Evolutionary conservation across 2,888 invertebrate genomes (phyloP).

Genomic region (Sphinx pinastri): DNA sequence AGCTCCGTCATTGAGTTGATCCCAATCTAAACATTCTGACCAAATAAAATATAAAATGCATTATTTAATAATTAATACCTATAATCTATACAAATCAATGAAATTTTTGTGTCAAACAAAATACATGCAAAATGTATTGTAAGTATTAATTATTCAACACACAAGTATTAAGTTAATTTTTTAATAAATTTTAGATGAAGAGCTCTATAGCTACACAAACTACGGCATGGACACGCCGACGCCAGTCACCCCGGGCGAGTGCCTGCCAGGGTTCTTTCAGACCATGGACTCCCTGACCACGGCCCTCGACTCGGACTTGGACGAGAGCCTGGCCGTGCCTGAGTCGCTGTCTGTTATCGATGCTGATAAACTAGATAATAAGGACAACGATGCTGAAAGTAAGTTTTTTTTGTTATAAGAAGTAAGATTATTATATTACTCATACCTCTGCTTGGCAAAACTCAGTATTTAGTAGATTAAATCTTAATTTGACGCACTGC

Average conservation of each 20-base stretch:
- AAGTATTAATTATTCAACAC: no score
- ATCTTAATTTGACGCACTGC: neutral
- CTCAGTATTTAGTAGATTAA: neutral
- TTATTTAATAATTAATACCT: no score
- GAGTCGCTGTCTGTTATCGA: slow-evolving; percentile 89
- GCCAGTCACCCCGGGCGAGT: slow-evolving; percentile 66
- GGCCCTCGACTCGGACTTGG: slow-evolving; percentile 88
- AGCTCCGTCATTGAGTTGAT: no score
- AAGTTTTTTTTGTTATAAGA: slow-evolving; percentile 30
- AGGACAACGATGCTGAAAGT: slow-evolving; percentile 59
- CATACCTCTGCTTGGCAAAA: neutral
- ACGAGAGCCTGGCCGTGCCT: slow-evolving; percentile 90
- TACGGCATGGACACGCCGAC: slow-evolving; percentile 78
- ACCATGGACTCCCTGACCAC: slow-evolving; percentile 81
- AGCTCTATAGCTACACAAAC: slow-evolving; percentile 77
- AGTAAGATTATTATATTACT: no score
- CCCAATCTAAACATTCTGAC: no score
- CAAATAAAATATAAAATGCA: no score
- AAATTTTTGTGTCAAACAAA: no score
- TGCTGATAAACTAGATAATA: slow-evolving; percentile 67
- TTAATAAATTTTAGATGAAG: slow-evolving; percentile 63
- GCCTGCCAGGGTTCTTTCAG: slow-evolving; percentile 76
- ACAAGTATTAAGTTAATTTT: neutral
- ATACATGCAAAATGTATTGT: no score
- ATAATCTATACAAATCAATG: no score